phyloP scores from a whole-genome alignment of 2,888 invertebrate genomes.

The Plagodis pulveraria region DNA sequence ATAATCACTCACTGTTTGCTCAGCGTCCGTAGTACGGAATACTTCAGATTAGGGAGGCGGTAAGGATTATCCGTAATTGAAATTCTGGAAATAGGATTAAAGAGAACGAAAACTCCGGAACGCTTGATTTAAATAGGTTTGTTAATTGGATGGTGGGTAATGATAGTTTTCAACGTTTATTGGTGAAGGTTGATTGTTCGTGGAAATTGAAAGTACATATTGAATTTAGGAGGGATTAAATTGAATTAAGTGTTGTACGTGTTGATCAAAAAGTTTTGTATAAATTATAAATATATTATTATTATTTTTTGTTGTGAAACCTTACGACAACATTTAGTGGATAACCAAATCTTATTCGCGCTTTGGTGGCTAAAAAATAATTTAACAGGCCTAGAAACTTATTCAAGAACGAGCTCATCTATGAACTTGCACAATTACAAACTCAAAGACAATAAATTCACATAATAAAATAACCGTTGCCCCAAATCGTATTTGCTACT shows the following conservation, averaged over 20 bases:
- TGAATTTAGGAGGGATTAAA: not conserved
- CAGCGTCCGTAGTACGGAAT: conserved; percentile 42
- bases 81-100: conserved; percentile 37
- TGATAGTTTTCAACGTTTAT: conserved; percentile 27
- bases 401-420: too few relatives aligned
- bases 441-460: conserved; percentile 9
- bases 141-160: conserved; percentile 29
- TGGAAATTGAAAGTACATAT: conserved; percentile 4
- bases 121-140: conserved; percentile 33
- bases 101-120: conserved; percentile 31
- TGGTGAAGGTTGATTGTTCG: conserved; percentile 10
- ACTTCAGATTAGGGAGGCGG: conserved; percentile 35
- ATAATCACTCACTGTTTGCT: conserved; percentile 60
- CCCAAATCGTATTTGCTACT: conserved; percentile 20
- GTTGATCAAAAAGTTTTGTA: not conserved
- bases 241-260: not conserved
- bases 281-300: too few relatives aligned
- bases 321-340: too few relatives aligned
- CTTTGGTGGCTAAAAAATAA: too few relatives aligned
- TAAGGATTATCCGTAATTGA: conserved; percentile 39
- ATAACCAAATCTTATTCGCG: too few relatives aligned
- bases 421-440: conserved; percentile 1
- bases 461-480: conserved; percentile 18
- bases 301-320: too few relatives aligned
- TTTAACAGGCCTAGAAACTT: too few relatives aligned